Evolutionary conservation across 2,113 vertebrate genomes (phyloP), one percentile per base, ranked within the genome.

Genomic region (Tragelaphus imberbis): DNA sequence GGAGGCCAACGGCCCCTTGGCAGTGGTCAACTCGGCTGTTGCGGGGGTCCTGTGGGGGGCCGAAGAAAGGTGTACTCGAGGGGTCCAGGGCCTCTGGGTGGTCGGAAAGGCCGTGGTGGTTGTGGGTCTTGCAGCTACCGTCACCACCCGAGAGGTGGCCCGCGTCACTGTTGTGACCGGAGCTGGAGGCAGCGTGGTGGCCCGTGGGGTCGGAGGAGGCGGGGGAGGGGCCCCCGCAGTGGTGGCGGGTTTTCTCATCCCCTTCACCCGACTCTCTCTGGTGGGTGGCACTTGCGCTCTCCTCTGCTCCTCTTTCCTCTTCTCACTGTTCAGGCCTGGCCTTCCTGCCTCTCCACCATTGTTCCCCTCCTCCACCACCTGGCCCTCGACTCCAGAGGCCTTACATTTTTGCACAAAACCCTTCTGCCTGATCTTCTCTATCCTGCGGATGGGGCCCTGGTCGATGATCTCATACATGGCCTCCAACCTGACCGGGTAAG

Each of bases 381-480:
- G 99, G 13, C 99, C 99, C 98, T 99, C 99, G 36, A 99, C 98
- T 0, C 99, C 99, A 9, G 99, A 99, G 80, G 99, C 99, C 98
- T 99, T 99, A 79, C 99, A 99, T 75, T 99, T 99, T 96, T 99
- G 99, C 75, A 99, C 99, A 77, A 99, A 99, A 40, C 99, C 99
- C 97, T 99, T 99, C 99, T 99, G 99, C 86, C 99, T 98, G 28
- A 99, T 98, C 98, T 99, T 99, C 99, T 99, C 99, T 79, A 99
- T 98, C 98, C 98, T 99, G 96, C 99, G 99, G 96, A 99, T 99
- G 89, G 99, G 99, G 2, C 99, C 99, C 98, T 99, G 99, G 97
- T 99, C 99, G 19, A 99, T 99, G 75, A 99, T 98, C 98, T 99
- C 99, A 0, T 99, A 99, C 99, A 99, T 99, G 92, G 99, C 99